A percentile compares a stretch with the other conserved stretches of the same genome.
Conservation (phyloP, 2,888 invertebrate genomes). For the Dasypogon diadema region DNA sequence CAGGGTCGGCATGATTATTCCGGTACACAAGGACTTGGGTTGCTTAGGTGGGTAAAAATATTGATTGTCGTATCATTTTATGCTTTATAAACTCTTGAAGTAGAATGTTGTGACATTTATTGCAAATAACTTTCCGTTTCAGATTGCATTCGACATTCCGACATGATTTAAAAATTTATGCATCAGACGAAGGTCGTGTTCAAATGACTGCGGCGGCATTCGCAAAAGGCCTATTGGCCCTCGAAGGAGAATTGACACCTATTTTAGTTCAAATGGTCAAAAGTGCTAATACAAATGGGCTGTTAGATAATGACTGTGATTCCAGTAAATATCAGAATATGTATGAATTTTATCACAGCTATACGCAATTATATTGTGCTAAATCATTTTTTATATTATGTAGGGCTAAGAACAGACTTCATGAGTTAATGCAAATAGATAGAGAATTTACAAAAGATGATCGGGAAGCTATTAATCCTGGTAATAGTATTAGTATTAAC, state of each 20-base stretch:
- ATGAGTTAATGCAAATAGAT: conserved; percentile 92
- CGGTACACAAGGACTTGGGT: conserved; percentile 94
- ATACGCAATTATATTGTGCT: neutral
- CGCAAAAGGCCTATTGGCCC: conserved; percentile 95
- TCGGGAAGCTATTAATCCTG: conserved; percentile 89
- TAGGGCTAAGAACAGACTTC: conserved; percentile 95
- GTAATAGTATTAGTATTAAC: conserved; percentile 89
- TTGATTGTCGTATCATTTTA: too few relatives aligned
- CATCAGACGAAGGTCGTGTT: conserved; percentile 98
- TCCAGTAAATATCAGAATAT: conserved; percentile 95
- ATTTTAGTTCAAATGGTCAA: conserved; percentile 99
- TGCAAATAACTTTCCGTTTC: neutral
- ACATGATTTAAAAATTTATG: conserved; percentile 99
- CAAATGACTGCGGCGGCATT: conserved; percentile 99
- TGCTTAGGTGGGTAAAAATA: conserved; percentile 76
- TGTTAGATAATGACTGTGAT: conserved; percentile 98
- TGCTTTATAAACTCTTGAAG: too few relatives aligned
- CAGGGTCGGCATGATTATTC: conserved; percentile 93
- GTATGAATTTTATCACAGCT: too few relatives aligned
- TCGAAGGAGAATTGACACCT: conserved; percentile 98
- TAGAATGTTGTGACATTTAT: too few relatives aligned
- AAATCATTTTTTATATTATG: conserved; percentile 55
- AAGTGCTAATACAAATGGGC: conserved; percentile 97
- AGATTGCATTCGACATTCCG: conserved; percentile 97
- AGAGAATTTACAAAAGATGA: conserved; percentile 88